Conservation (phyloP, 2,888 invertebrate genomes). For the Galerucella nymphaeae region DNA sequence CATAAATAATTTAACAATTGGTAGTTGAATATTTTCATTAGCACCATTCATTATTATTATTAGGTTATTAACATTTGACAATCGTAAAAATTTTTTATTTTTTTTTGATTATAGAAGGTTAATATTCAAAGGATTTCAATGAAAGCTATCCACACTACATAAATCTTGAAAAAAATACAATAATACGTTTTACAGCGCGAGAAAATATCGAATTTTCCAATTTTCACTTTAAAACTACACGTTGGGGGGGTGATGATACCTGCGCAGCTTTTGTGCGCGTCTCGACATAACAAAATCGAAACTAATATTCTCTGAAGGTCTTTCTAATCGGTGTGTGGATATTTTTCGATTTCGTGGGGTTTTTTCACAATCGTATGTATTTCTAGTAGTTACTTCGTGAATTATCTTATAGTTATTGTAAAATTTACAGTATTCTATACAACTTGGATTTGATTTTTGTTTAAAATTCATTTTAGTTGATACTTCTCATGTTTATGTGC, state of each 20-base stretch:
- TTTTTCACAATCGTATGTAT: neutral
- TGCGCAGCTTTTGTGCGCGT: constrained; percentile 10
- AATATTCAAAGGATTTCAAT: too few relatives aligned
- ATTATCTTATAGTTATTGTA: neutral
- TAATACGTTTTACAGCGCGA: neutral
- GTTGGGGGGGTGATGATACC: neutral
- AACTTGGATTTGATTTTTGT: neutral
- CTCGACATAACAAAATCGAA: constrained; percentile 4
- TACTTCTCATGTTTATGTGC: too few relatives aligned
- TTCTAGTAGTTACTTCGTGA: neutral
- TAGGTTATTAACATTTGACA: constrained; percentile 6
- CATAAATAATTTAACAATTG: constrained; percentile 21
- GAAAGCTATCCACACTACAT: too few relatives aligned
- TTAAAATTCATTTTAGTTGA: too few relatives aligned
- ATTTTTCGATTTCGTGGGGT: neutral
- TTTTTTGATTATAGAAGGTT: too few relatives aligned
- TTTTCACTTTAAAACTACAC: neutral
- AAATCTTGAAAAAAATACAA: neutral
- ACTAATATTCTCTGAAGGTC: neutral
- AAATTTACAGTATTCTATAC: neutral
- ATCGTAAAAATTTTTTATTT: neutral
- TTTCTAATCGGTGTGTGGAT: neutral
- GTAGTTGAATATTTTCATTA: constrained; percentile 21
- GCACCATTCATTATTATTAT: constrained; percentile 1
- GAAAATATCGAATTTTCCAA: neutral